phyloP scores from a whole-genome alignment of 2,888 invertebrate species.

The Pegoplata infirma region DNA sequence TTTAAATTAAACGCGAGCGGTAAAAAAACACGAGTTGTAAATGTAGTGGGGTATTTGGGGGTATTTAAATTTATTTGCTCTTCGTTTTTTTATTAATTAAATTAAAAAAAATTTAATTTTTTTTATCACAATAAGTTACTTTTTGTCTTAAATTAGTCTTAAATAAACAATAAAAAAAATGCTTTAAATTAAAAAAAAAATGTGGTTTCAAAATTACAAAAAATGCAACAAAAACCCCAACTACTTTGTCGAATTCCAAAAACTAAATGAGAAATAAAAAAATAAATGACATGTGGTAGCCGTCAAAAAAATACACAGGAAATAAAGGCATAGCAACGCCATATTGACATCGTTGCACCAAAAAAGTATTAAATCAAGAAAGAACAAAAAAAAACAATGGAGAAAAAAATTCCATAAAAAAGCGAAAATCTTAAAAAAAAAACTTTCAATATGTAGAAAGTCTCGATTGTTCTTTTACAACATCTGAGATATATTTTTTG shows the following conservation, averaged over 20 bases:
- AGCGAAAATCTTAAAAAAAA: neutral
- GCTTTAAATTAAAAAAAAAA: conserved; percentile 22
- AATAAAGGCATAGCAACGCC: conserved; percentile 55
- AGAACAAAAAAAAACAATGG: neutral
- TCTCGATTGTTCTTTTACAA: neutral
- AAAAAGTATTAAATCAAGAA: conserved; percentile 16
- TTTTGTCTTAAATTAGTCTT: conserved; percentile 48
- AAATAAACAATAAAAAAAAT: conserved; percentile 36
- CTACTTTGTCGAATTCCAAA: conserved; percentile 69
- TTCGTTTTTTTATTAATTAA: conserved; percentile 59
- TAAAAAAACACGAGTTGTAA: conserved; percentile 17
- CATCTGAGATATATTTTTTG: neutral
- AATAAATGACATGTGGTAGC: conserved; percentile 43
- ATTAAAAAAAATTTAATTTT: conserved; percentile 65
- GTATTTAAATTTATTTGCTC: neutral
- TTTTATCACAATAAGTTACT: conserved; percentile 70
- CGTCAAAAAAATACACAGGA: conserved; percentile 46
- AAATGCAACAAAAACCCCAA: conserved; percentile 65
- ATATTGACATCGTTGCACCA: conserved; percentile 57
- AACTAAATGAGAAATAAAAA: conserved; percentile 68
- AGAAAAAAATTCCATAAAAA: neutral
- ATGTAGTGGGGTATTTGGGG: neutral
- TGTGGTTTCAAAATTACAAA: conserved; percentile 16
- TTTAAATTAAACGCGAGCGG: conserved; percentile 31
- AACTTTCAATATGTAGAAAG: neutral